Evolutionary conservation across 2,797 vertebrate genomes (phyloP).

Genomic region (Enteromius anoplus): DNA sequence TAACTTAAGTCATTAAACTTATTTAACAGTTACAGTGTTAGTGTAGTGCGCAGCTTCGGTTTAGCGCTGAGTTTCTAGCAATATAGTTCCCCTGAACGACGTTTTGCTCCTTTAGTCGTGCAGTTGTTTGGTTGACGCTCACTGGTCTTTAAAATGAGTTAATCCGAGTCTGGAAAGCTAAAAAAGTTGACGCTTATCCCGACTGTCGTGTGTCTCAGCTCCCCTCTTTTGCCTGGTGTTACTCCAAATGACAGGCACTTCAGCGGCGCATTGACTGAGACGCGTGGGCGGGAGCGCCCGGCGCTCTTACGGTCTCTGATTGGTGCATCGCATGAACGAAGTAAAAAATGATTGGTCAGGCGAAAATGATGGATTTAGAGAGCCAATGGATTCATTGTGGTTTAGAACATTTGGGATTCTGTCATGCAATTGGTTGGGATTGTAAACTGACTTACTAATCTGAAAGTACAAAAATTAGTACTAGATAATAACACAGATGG

Average conservation of each 20-base stretch:
- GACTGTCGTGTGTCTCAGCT: conserved; percentile 29
- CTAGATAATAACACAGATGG: conserved; percentile 31
- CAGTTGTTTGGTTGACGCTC: neutral
- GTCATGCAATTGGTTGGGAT: conserved; percentile 31
- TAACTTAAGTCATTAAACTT: neutral
- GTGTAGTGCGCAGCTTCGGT: neutral
- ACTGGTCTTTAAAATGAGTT: conserved; percentile 11
- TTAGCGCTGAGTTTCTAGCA: conserved; percentile 21
- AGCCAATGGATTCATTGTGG: conserved; percentile 54
- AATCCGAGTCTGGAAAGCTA: neutral
- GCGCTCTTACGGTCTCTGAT: conserved; percentile 49
- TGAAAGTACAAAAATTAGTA: neutral
- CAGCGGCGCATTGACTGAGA: conserved; percentile 44
- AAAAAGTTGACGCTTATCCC: conserved; percentile 28
- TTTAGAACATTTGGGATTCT: conserved; percentile 9
- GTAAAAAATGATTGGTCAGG: conserved; percentile 30
- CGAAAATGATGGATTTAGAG: neutral
- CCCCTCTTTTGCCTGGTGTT: conserved; percentile 23
- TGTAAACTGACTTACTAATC: conserved; percentile 2
- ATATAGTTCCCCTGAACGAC: conserved; percentile 19
- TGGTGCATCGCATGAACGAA: conserved; percentile 51
- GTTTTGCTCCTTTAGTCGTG: neutral
- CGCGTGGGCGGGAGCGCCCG: conserved; percentile 54
- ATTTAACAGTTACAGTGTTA: neutral
- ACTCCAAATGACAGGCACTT: conserved; percentile 45